Evolutionary conservation across 37 sponge, comb jelly and placozoan species (phyloP), one percentile per base, ranked within the genome.

Genomic region (Aphrocallistes beatrix): DNA sequence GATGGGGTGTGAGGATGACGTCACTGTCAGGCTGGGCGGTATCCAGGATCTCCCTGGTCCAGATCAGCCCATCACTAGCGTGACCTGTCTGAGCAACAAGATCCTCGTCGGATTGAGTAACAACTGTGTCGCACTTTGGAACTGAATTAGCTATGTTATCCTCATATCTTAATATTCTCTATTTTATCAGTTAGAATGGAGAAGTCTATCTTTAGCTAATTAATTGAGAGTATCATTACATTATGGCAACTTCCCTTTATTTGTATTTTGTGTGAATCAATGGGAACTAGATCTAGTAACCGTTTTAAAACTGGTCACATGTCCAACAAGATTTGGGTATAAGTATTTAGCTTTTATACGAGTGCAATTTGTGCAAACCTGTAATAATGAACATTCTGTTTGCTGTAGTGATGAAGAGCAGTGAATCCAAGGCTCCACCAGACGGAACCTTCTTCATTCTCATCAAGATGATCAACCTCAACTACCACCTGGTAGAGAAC

Each of bases 401-500:
- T n/a, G n/a, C n/a, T 60, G 1, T 88, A 92, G 93, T 48, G 0
- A 51, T 89, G 37, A 87, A 87, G 34, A 39, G 86, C 28, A 36
- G 81, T 82, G 90, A 90, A 23, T 87, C 86, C 16, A 92, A 90
- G 86, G 38, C 39, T 17, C 38, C 83, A 0, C 95, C 95, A 3
- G 69, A 51, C 23, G 89, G 90, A 0, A 39, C 45, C 48, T 93
- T 95, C 86, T 88, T 89, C 36, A 69, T 39, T 38, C 86, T 89
- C 6, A 87, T 93, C 32, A 89, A 87, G 0, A 38, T 85, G 28
- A 75, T 91, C 38, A 93, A 89, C 90, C 45, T 23, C 21, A 85
- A 89, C 82, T 87, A 93, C 50, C 91, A 93, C 39, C 88, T 95
- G 36, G 69, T 95, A 6, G 93, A 95, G 82, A 90, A 91, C 37